Conservation (phyloP, 2,113 vertebrate genomes). For the Malurus elegans region DNA sequence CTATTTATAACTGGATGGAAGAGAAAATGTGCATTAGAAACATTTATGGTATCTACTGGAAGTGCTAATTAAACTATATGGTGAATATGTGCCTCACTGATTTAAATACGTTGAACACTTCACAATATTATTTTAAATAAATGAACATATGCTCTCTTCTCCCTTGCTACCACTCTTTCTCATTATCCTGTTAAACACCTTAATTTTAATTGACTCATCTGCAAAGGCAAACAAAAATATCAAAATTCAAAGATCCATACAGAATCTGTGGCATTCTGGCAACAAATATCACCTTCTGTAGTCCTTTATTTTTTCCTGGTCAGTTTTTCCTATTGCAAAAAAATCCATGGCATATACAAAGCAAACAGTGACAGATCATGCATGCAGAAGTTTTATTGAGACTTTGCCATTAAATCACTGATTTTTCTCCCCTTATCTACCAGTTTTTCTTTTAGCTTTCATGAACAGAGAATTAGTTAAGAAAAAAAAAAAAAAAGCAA, state of each 20-base stretch:
- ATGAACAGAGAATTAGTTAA: constrained; percentile 18
- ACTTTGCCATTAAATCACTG: neutral
- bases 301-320: neutral
- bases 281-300: neutral
- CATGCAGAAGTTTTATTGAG: neutral
- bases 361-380: neutral
- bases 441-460: neutral
- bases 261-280: neutral
- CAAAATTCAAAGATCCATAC: neutral
- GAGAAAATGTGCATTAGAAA: constrained; percentile 55
- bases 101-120: constrained; percentile 57
- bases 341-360: neutral
- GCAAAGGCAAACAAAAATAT: neutral
- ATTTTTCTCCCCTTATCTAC: neutral
- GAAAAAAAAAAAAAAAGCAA: neutral
- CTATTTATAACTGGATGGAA: constrained; percentile 16
- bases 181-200: constrained; percentile 57
- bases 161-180: constrained; percentile 53
- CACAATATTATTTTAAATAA: constrained; percentile 67
- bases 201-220: neutral
- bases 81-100: constrained; percentile 46
- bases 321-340: neutral
- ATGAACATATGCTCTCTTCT: constrained; percentile 54
- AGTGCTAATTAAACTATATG: constrained; percentile 68
- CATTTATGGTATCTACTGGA: constrained; percentile 35